Conservation (phyloP, 2,888 invertebrate genomes). For the Xylophagus ater region DNA sequence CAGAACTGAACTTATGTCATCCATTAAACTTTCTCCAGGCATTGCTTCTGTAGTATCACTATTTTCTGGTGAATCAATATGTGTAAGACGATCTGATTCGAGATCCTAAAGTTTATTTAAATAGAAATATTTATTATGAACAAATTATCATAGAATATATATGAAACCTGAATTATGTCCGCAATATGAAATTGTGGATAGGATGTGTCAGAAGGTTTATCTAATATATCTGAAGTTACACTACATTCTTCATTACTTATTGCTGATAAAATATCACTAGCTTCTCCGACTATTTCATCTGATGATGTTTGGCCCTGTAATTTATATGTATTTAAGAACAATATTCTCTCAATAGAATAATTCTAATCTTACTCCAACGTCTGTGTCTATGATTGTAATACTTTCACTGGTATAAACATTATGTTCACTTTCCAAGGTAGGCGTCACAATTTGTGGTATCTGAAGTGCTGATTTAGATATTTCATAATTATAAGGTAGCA, state of each 20-base stretch:
- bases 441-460: constrained; percentile 31
- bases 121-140: not conserved
- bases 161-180: constrained; percentile 34
- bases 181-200: constrained; percentile 26
- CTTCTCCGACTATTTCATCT: constrained; percentile 33
- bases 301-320: constrained; percentile 34
- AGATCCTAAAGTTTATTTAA: constrained; percentile 34
- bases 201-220: constrained; percentile 31
- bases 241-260: constrained; percentile 62
- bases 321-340: constrained; percentile 2
- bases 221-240: constrained; percentile 56
- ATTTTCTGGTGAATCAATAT: constrained; percentile 73
- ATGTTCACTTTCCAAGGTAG: constrained; percentile 21
- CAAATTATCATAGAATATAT: not conserved
- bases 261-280: constrained; percentile 48
- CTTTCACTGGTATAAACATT: constrained; percentile 42
- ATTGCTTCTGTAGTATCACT: constrained; percentile 65
- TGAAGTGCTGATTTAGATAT: constrained; percentile 21
- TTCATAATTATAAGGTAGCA: not conserved
- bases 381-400: constrained; percentile 55
- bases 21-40: constrained; percentile 67
- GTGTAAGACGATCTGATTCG: constrained; percentile 47
- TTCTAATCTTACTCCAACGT: constrained; percentile 24
- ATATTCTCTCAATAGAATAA: too few species aligned
- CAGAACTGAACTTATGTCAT: constrained; percentile 64